Conservation (phyloP, 1,140 invertebrate genomes). For the Grapholita molesta region DNA sequence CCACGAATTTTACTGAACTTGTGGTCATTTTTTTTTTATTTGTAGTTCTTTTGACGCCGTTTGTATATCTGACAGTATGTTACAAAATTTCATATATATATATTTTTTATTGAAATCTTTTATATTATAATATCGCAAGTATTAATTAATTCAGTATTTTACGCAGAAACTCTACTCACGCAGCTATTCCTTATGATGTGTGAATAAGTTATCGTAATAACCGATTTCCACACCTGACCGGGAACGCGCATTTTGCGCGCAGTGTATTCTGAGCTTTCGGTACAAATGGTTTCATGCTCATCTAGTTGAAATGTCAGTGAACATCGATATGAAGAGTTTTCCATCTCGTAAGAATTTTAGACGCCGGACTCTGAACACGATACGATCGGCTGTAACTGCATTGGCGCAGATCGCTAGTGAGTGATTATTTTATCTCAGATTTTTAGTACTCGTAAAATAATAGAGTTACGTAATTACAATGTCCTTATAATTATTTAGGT, state of each 20-base stretch:
- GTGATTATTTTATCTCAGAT: slow-evolving; percentile 24
- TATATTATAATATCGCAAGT: too few species aligned
- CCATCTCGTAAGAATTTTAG: slow-evolving; percentile 62
- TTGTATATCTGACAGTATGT: too few species aligned
- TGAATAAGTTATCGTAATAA: slow-evolving; percentile 17
- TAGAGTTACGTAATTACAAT: too few species aligned
- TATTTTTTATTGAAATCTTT: too few species aligned
- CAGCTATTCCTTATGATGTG: slow-evolving; percentile 45
- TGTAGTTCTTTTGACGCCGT: too few species aligned
- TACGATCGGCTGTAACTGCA: slow-evolving; percentile 64
- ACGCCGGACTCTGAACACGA: slow-evolving; percentile 62
- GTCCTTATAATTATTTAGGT: too few species aligned
- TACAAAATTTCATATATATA: too few species aligned
- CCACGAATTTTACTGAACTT: too few species aligned
- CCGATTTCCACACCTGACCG: slow-evolving; percentile 7
- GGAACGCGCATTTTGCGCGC: slow-evolving; percentile 43
- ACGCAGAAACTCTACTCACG: slow-evolving; percentile 40
- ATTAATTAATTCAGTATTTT: too few species aligned
- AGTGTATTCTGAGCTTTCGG: slow-evolving; percentile 61
- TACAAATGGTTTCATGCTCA: slow-evolving; percentile 52
- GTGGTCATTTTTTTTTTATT: too few species aligned
- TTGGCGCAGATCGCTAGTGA: slow-evolving; percentile 68
- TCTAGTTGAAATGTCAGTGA: slow-evolving; percentile 54
- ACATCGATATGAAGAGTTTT: slow-evolving; percentile 69
- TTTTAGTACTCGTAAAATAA: not conserved